Evolutionary conservation across 1,140 invertebrate genomes (phyloP).

Genomic region (Anastatus disparis): DNA sequence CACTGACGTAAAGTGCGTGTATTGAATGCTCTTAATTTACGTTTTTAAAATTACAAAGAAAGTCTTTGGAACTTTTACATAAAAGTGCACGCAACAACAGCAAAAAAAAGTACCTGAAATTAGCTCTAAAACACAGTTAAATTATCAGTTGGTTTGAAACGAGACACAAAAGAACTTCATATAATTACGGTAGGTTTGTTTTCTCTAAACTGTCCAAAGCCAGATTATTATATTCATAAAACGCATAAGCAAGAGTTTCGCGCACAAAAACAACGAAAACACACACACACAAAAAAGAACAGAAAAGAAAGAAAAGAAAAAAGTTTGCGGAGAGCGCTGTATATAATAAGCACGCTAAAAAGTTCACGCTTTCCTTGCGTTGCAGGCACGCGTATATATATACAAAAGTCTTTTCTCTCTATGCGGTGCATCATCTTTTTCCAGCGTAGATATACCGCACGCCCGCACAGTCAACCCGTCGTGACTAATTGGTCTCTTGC

Average conservation of each 20-base stretch:
- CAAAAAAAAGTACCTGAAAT: no score
- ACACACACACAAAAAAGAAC: not conserved
- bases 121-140: no score
- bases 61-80: no score
- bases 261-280: not conserved
- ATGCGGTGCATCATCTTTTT: not conserved
- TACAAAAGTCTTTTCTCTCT: not conserved
- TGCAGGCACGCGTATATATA: constrained; percentile 44
- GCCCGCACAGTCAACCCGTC: not conserved
- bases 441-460: not conserved
- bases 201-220: not conserved
- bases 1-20: no score
- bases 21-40: no score
- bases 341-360: constrained; percentile 58
- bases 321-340: not conserved
- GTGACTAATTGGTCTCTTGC: constrained; percentile 19
- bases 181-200: not conserved
- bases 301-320: not conserved
- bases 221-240: no score
- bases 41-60: no score
- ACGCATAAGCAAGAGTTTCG: no score
- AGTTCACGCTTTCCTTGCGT: constrained; percentile 58
- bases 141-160: no score
- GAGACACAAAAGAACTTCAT: constrained; percentile 11
- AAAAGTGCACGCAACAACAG: no score